Evolutionary conservation across 1,140 invertebrate species (phyloP).

Genomic region (Teleopsis dalmanni): DNA sequence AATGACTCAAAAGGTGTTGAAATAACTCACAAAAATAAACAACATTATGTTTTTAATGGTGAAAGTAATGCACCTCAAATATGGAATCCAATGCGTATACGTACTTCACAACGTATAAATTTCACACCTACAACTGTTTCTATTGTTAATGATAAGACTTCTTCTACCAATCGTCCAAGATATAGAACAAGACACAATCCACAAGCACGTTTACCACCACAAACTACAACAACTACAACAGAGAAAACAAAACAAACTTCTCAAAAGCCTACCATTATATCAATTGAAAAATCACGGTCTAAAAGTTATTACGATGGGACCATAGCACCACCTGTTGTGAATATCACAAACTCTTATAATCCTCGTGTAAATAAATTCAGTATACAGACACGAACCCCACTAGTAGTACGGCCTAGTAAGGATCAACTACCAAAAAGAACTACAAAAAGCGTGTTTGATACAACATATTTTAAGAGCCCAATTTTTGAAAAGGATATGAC

Average conservation of each 20-base stretch:
- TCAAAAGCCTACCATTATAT: slow-evolving; percentile 13
- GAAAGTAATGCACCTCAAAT: slow-evolving; percentile 5
- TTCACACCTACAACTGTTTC: slow-evolving; percentile 13
- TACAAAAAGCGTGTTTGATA: slow-evolving; percentile 36
- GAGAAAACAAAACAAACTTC: too few species aligned
- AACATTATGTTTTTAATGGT: slow-evolving; percentile 13
- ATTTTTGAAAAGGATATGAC: slow-evolving; percentile 25
- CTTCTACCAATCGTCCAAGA: neutral
- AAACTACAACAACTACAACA: slow-evolving; percentile 7
- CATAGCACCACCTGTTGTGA: slow-evolving; percentile 20
- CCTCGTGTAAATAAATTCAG: neutral
- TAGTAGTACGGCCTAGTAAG: neutral
- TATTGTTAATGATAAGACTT: too few species aligned
- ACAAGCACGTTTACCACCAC: slow-evolving; percentile 11
- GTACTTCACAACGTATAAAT: slow-evolving; percentile 7
- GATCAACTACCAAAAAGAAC: slow-evolving; percentile 20
- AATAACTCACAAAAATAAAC: slow-evolving; percentile 21
- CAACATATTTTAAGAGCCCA: slow-evolving; percentile 36
- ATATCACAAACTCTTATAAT: slow-evolving; percentile 2
- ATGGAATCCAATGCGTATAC: slow-evolving; percentile 34
- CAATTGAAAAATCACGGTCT: slow-evolving; percentile 33
- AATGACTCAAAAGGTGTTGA: slow-evolving; percentile 27
- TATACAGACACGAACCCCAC: neutral
- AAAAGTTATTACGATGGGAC: slow-evolving; percentile 38
- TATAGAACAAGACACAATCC: neutral